A percentile compares a stretch with the other conserved stretches of the same genome.
Evolutionary conservation across 2,113 vertebrate genomes (phyloP).

Genomic region (Chlorodrepanis virens): DNA sequence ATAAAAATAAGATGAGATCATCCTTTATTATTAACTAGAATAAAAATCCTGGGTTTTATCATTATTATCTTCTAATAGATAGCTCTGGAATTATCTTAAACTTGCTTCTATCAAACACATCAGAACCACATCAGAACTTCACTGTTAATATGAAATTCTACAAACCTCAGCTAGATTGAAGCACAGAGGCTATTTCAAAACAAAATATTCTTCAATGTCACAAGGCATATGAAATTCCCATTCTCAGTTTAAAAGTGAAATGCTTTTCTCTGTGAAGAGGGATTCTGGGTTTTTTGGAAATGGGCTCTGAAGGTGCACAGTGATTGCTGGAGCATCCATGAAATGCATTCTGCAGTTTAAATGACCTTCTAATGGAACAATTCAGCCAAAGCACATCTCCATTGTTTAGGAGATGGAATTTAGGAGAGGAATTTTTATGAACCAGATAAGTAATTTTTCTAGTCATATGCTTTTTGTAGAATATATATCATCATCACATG

Average conservation of each 20-base stretch:
- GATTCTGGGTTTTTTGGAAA: background rate
- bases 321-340: rapidly evolving
- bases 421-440: background rate
- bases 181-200: background rate
- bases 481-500: background rate
- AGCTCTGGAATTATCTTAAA: background rate
- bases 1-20: background rate
- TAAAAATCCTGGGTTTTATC: background rate
- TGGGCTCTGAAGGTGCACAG: background rate
- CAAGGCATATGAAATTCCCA: background rate
- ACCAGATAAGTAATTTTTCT: background rate
- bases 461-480: background rate
- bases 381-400: background rate
- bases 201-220: background rate
- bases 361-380: background rate
- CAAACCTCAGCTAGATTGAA: background rate
- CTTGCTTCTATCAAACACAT: background rate
- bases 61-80: background rate
- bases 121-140: background rate
- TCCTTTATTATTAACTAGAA: background rate
- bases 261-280: background rate
- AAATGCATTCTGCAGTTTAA: background rate
- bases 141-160: background rate
- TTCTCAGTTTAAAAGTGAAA: background rate
- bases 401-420: background rate